Evolutionary conservation across 2,888 invertebrate species (phyloP), one percentile per base, ranked within the genome.

Genomic region (Pyralis farinalis): DNA sequence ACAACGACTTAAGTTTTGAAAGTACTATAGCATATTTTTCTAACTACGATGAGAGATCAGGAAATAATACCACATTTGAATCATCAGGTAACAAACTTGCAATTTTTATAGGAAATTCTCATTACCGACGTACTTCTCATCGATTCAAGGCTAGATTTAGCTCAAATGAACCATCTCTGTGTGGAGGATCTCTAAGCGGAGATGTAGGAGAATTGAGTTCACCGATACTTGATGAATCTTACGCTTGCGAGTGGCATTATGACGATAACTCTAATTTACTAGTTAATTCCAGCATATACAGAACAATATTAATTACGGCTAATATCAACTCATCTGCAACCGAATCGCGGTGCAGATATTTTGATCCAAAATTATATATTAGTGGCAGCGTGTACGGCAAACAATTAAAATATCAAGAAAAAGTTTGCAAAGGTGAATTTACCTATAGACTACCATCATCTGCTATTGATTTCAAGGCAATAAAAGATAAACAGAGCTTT

Each of bases 141-240:
- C 95, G 96, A 9, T 94, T 97, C 64, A 92, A 92, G 74, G 91
- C 94, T 0, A 90, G 80, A 35, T 97, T 92, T 68, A 87, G 83
- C 8, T 93, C 94, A 0, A 77, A 91, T 37, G 90, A 93, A 54
- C 85, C 90, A 43, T 64, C 73, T 5, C 38, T 84, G 29, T 88
- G 88, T 47, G 88, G 88, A 2, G 85, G 77, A 40, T 49, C 58
- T 22, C 46, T 87, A 20, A 57, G 41, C 21, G 78, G 71, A 1
- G 38, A 52, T 6, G 61, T 40, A 41, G 81, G 82, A 9, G 55
- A 66, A 42, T 43, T 88, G 9, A 34, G 39, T 8, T 79, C 83
- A 20, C 83, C 83, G 6, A 40, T 57, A 22, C 34, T 79, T 1
- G 57, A 73, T 9, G 56, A 58, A 29, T 58, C 80, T 4, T 87